Evolutionary conservation across 1,140 invertebrate species (phyloP).

Genomic region (Drosophila takahashii): DNA sequence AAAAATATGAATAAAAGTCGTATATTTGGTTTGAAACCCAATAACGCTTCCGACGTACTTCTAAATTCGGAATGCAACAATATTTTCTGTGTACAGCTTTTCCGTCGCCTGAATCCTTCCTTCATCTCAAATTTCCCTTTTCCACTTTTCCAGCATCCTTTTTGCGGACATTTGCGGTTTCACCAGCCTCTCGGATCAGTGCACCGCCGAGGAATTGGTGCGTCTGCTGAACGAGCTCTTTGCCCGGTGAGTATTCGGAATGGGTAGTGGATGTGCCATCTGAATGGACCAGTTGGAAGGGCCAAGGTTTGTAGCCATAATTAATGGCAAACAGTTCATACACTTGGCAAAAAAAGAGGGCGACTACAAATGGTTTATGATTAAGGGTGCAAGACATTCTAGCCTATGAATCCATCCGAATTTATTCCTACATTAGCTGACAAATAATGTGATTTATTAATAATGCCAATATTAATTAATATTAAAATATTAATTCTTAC

Average conservation of each 20-base stretch:
- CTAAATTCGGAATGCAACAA: no score
- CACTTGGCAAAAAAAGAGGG: slow-evolving; percentile 11
- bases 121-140: slow-evolving; percentile 3
- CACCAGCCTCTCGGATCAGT: slow-evolving; percentile 96
- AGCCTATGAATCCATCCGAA: no score
- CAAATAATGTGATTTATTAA: background rate
- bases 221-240: slow-evolving; percentile 97
- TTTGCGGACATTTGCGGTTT: slow-evolving; percentile 99
- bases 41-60: no score
- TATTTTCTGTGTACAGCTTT: slow-evolving; percentile 3
- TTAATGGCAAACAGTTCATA: slow-evolving; percentile 51
- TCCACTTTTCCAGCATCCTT: slow-evolving; percentile 92
- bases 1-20: background rate
- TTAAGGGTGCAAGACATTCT: no score
- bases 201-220: slow-evolving; percentile 97
- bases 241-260: slow-evolving; percentile 89
- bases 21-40: no score
- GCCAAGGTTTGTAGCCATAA: slow-evolving; percentile 22
- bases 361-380: background rate
- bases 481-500: no score
- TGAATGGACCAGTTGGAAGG: background rate
- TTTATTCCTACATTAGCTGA: background rate
- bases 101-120: background rate
- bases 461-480: no score
- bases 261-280: background rate